These are phyloP conservation scores for Baccha elongata DNA, from an alignment of 2,888 invertebrate genomes.

Conservation along the genomic window DNA sequence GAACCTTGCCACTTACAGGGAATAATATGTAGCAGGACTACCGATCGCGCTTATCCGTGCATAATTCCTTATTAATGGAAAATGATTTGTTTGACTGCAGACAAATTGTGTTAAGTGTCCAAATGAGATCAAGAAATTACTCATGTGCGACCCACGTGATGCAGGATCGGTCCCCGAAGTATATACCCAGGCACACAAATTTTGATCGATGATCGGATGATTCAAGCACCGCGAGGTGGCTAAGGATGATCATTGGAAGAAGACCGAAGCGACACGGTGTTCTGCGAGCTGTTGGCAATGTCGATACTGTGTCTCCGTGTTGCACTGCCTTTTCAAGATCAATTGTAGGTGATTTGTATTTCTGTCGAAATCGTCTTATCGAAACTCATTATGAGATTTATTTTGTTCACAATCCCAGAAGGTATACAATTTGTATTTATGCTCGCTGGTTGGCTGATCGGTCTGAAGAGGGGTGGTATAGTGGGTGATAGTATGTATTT, in stretches of 20 bases:
- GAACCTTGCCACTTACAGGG: slow-evolving; percentile 42
- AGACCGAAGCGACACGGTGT: slow-evolving; percentile 9
- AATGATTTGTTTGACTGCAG: slow-evolving; percentile 63
- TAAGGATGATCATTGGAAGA: slow-evolving; percentile 16
- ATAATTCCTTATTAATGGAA: slow-evolving; percentile 72
- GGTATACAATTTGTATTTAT: slow-evolving; percentile 82
- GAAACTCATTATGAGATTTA: slow-evolving; percentile 83
- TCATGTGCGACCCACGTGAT: slow-evolving; percentile 61
- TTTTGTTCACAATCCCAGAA: slow-evolving; percentile 82
- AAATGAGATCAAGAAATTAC: slow-evolving; percentile 68
- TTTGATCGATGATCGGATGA: slow-evolving; percentile 71
- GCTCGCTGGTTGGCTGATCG: slow-evolving; percentile 65
- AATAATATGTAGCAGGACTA: slow-evolving; percentile 4
- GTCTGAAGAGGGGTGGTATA: slow-evolving; percentile 10
- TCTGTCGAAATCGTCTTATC: slow-evolving; percentile 83
- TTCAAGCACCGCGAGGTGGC: slow-evolving; percentile 9
- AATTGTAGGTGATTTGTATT: slow-evolving; percentile 83
- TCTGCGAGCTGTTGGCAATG: slow-evolving; percentile 76
- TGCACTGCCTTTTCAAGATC: slow-evolving; percentile 78
- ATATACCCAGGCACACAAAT: slow-evolving; percentile 33
- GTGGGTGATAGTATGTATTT: slow-evolving; percentile 34
- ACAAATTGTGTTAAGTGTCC: slow-evolving; percentile 73
- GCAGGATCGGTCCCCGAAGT: slow-evolving; percentile 36
- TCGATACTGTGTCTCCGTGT: slow-evolving; percentile 77
- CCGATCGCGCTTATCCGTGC: slow-evolving; percentile 53